Conservation (phyloP, 2,113 vertebrate species). For the Serinus canaria region DNA sequence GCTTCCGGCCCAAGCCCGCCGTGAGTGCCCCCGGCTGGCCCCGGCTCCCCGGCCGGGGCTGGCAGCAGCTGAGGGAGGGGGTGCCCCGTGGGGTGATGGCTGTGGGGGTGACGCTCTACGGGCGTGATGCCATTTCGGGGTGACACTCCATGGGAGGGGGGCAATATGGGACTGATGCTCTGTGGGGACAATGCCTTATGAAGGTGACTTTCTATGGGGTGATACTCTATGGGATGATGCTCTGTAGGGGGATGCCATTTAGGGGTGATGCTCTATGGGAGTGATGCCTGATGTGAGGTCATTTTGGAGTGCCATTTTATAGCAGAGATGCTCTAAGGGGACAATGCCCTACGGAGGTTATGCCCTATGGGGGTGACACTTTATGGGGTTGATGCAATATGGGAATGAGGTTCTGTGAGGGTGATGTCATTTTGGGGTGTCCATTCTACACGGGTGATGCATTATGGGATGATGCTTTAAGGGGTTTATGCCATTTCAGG, state of each 20-base stretch:
- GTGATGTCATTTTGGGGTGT: background rate
- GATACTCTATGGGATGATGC: background rate
- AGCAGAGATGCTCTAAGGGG: background rate
- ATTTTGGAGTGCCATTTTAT: background rate
- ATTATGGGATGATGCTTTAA: background rate
- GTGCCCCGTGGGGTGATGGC: background rate
- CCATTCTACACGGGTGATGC: rapidly evolving
- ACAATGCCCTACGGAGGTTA: rapidly evolving
- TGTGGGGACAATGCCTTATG: background rate
- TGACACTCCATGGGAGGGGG: too few relatives aligned
- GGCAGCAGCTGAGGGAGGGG: rapidly evolving
- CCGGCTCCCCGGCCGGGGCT: rapidly evolving
- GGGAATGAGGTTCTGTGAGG: background rate
- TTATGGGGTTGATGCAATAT: background rate
- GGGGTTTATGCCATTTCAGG: background rate
- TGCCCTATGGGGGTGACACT: background rate
- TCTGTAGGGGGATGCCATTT: background rate
- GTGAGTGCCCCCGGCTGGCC: slow-evolving; percentile 73
- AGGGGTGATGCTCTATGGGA: background rate
- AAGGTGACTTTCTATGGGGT: background rate
- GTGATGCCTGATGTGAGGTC: background rate
- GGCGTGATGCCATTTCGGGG: background rate
- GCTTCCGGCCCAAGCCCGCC: slow-evolving; percentile 74
- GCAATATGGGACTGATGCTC: background rate
- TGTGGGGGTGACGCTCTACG: rapidly evolving